A percentile compares a stretch with the other conserved stretches of the same genome.
Conservation (phyloP, 2,113 vertebrate species). For the Chloropsis hardwickii region DNA sequence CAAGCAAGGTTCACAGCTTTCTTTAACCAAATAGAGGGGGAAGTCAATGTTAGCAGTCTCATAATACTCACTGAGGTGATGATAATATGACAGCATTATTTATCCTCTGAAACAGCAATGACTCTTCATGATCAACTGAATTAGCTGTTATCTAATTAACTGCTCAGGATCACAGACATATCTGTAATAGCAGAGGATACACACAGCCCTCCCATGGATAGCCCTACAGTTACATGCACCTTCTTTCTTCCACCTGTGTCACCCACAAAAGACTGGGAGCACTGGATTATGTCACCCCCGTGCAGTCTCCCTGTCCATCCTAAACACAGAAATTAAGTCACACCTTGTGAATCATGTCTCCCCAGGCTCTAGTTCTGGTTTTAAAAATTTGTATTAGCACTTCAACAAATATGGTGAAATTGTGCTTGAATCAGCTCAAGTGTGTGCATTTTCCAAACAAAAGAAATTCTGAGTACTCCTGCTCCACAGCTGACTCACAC, state of each 20-base stretch:
- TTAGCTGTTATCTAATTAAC: neutral
- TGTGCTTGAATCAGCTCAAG: neutral
- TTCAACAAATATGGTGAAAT: neutral
- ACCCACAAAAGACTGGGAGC: neutral
- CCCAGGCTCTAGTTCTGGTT: neutral
- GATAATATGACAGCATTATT: neutral
- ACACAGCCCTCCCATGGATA: neutral
- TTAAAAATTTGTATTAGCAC: neutral
- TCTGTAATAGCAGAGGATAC: neutral
- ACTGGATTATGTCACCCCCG: neutral
- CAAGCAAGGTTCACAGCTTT: neutral
- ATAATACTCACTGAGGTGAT: neutral
- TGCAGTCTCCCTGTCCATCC: neutral
- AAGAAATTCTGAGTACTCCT: neutral
- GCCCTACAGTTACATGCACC: neutral
- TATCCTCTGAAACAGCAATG: neutral
- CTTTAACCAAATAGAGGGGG: neutral
- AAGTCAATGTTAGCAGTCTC: neutral
- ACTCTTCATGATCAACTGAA: neutral
- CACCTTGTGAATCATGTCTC: accelerated
- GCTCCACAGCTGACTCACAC: neutral
- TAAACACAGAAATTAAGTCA: neutral
- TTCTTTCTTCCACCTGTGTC: neutral
- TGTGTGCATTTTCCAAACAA: neutral
- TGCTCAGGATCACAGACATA: neutral